Evolutionary conservation across 2,888 invertebrate genomes (phyloP).

Genomic region (Andrena haemorrhoa): DNA sequence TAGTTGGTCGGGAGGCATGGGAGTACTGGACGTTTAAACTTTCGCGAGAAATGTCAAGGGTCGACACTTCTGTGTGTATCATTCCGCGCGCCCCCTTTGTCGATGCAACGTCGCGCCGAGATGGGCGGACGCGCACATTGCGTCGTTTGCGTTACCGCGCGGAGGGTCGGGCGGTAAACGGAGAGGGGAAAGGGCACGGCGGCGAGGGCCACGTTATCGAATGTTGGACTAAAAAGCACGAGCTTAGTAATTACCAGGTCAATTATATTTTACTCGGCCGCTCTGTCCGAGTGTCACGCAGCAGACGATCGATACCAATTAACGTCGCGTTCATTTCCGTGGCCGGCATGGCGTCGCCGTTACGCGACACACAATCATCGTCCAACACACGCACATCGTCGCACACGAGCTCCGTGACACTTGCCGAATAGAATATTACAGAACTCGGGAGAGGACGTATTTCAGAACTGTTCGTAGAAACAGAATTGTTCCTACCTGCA

Average conservation of each 20-base stretch:
- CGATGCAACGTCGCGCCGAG: slow-evolving; percentile 11
- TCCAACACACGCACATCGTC: neutral
- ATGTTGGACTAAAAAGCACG: neutral
- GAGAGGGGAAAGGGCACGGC: neutral
- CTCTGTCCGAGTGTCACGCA: neutral
- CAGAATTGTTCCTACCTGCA: neutral
- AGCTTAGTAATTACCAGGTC: slow-evolving; percentile 36
- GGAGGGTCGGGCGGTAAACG: neutral
- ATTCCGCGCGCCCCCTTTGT: slow-evolving; percentile 34
- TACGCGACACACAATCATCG: slow-evolving; percentile 32
- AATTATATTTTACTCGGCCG: slow-evolving; percentile 30
- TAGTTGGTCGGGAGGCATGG: slow-evolving; percentile 29
- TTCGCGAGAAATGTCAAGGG: slow-evolving; percentile 52
- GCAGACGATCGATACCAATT: slow-evolving; percentile 42
- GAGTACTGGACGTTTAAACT: slow-evolving; percentile 56
- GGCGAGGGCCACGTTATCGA: neutral
- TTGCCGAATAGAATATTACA: neutral
- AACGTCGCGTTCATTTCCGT: slow-evolving; percentile 23
- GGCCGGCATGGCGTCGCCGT: slow-evolving; percentile 15
- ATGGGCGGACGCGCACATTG: neutral
- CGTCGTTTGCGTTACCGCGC: neutral
- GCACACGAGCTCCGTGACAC: neutral
- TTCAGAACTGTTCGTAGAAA: neutral
- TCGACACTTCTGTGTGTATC: slow-evolving; percentile 35
- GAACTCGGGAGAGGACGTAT: neutral